Evolutionary conservation across 2,888 invertebrate species (phyloP).

Genomic region (Pyrrhia umbra): DNA sequence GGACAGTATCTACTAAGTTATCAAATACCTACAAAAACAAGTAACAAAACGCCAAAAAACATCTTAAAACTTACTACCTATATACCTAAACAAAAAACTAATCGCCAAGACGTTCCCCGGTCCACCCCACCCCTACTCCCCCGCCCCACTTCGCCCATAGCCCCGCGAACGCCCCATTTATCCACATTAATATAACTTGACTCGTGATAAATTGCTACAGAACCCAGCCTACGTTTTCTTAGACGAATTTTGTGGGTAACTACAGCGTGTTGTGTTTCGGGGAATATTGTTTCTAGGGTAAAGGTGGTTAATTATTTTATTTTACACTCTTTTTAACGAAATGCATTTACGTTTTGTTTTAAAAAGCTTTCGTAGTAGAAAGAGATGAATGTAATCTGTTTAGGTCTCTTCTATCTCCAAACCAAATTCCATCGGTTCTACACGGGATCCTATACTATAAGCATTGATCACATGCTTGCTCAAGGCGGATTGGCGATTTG

Average conservation of each 20-base stretch:
- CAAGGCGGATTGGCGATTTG: no score
- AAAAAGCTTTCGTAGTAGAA: no score
- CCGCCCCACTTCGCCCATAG: slow-evolving; percentile 44
- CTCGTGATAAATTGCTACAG: slow-evolving; percentile 88
- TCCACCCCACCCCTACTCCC: slow-evolving; percentile 58
- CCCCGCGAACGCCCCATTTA: slow-evolving; percentile 78
- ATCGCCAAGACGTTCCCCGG: slow-evolving; percentile 65
- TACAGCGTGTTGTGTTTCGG: slow-evolving; percentile 74
- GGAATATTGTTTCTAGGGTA: slow-evolving; percentile 13
- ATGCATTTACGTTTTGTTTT: not conserved
- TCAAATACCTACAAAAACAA: no score
- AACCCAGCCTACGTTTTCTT: slow-evolving; percentile 87
- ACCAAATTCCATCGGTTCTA: no score
- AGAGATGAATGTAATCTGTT: no score
- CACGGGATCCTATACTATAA: no score
- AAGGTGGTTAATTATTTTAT: not conserved
- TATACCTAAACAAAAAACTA: slow-evolving; percentile 63
- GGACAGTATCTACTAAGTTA: no score
- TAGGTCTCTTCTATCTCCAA: no score
- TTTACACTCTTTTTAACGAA: not conserved
- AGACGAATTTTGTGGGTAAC: slow-evolving; percentile 79
- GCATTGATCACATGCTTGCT: no score
- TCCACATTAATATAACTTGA: slow-evolving; percentile 89
- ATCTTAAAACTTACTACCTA: slow-evolving; percentile 22
- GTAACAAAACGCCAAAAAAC: not conserved